Evolutionary conservation across 2,888 invertebrate genomes (phyloP), one percentile per base, ranked within the genome.

Genomic region (Ochropleura leucogaster): DNA sequence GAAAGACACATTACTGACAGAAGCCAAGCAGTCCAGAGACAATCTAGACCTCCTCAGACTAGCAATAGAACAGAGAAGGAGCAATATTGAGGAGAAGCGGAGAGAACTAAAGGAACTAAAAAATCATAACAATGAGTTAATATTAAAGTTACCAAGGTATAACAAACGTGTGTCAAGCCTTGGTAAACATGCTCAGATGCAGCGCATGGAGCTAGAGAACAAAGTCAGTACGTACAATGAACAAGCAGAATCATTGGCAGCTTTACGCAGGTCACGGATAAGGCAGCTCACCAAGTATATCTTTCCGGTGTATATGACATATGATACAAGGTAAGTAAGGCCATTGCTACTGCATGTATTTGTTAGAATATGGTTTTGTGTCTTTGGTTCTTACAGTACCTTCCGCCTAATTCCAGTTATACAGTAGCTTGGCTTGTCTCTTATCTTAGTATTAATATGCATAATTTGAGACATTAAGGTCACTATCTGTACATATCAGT

Each of bases 261-360:
- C 95, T 0, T 80, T 96, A 65, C 87, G 96, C 0, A 87, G 96
- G 55, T 94, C 95, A 1, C 83, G 96, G 66, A 95, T 96, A 91
- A 86, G 96, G 60, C 96, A 96, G 87, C 93, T 96, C 9, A 93
- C 92, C 0, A 94, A 95, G 82, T 96, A 96, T 84, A 96, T 96
- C 57, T 96, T 96, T 84, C 96, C 97, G 8, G 94, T 97, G 66
- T 95, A 95, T 82, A 93, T 96, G 86, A 96, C 92, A 57, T 95
- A 95, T 90, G 96, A 96, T 82, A 92, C 93, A 53, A 95, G 96
- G 96, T 96, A 84, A 88, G 81, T 57, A n/a, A 1, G 47, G 6
- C 8, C n/a, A 46, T 20, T 51, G 1, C n/a, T 12, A 18, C 8
- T 30, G 4, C 12, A 10, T 55, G 4, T 12, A 55, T 20, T 6